Conservation (phyloP, 2,888 invertebrate species). For the Theristus sp. region DNA sequence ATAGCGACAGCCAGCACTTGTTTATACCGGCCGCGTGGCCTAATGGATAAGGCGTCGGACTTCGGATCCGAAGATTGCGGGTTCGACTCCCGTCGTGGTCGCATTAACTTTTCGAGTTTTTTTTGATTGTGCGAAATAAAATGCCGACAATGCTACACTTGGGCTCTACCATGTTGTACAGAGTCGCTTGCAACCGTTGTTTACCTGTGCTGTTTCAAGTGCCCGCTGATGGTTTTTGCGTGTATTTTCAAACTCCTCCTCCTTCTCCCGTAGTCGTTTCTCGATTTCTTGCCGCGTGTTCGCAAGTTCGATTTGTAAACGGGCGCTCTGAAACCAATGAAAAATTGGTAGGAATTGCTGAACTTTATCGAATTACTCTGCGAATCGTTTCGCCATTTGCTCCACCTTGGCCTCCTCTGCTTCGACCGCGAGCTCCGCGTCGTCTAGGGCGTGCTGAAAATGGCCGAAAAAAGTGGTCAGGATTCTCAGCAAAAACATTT, state of each 20-base stretch:
- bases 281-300: constrained; percentile 94
- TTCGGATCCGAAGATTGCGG: constrained; percentile 9
- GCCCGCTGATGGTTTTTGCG: constrained; percentile 67
- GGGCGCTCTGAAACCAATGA: constrained; percentile 42
- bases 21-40: constrained; percentile 8
- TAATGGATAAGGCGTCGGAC: constrained; percentile 10
- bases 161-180: too few relatives aligned
- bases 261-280: constrained; percentile 97
- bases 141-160: too few relatives aligned
- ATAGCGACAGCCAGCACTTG: too few relatives aligned
- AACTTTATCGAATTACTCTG: too few relatives aligned
- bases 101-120: too few relatives aligned
- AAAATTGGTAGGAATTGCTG: too few relatives aligned
- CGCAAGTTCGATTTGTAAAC: constrained; percentile 86
- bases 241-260: constrained; percentile 99
- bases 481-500: too few relatives aligned
- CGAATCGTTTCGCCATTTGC: too few relatives aligned
- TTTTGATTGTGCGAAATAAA: too few relatives aligned
- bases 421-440: constrained; percentile 95
- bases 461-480: too few relatives aligned
- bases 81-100: not conserved
- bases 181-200: too few relatives aligned
- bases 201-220: constrained; percentile 83
- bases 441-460: constrained; percentile 43
- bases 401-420: constrained; percentile 81